Evolutionary conservation across 2,797 vertebrate genomes (phyloP).

Genomic region (Pangasius larnaudii): DNA sequence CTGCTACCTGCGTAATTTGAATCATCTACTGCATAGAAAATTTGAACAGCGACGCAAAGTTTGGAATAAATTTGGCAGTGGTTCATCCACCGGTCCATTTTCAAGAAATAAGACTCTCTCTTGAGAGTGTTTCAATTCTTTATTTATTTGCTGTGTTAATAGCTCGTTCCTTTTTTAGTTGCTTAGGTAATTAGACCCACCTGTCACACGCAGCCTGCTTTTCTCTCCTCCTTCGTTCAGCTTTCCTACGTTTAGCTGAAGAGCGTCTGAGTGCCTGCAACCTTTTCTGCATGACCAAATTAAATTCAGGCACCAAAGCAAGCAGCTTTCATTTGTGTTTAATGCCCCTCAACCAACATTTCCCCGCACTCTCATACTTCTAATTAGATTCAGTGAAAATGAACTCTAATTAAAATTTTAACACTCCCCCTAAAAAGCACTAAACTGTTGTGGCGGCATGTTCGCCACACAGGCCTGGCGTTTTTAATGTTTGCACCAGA

Average conservation of each 20-base stretch:
- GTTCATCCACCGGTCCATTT: neutral
- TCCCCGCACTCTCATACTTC: constrained; percentile 61
- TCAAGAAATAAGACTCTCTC: neutral
- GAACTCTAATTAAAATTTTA: constrained; percentile 77
- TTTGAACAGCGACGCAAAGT: neutral
- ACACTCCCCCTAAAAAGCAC: constrained; percentile 58
- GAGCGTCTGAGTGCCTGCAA: constrained; percentile 35
- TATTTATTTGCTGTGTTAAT: constrained; percentile 31
- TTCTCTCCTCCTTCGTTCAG: neutral
- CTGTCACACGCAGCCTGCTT: constrained; percentile 4
- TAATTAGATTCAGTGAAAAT: constrained; percentile 77
- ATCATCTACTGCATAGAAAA: neutral
- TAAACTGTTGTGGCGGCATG: constrained; percentile 39
- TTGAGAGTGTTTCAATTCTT: neutral
- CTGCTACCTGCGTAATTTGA: neutral
- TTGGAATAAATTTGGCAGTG: neutral
- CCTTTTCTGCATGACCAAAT: constrained; percentile 45
- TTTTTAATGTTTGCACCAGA: neutral
- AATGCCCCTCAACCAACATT: constrained; percentile 62
- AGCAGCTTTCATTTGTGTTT: constrained; percentile 76
- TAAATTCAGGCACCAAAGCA: constrained; percentile 69
- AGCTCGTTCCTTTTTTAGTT: constrained; percentile 7
- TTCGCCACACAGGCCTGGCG: neutral
- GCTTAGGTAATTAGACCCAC: constrained; percentile 46
- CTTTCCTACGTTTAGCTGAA: neutral